Percentiles rank a stretch among this genome's conserved stretches.
Conservation (phyloP, 1,140 invertebrate species). For the Zaprionus camerounensis region DNA sequence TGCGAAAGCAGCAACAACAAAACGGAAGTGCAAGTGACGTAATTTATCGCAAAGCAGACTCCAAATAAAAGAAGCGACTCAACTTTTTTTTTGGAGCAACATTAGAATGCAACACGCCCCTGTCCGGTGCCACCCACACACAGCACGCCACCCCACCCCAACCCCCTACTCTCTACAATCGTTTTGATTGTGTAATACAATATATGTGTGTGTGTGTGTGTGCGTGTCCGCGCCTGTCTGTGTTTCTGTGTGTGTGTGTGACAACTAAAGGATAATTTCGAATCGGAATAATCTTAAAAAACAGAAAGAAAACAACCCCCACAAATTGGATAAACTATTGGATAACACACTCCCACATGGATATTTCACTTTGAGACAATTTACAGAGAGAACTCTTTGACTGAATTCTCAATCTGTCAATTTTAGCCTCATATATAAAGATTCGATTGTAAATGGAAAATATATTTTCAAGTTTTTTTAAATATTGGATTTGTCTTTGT, state of each 20-base stretch:
- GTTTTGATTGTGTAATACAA: constrained; percentile 63
- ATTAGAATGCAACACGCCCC: constrained; percentile 15
- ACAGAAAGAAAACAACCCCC: neutral
- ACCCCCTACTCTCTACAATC: constrained; percentile 13
- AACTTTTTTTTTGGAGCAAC: neutral
- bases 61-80: constrained; percentile 34
- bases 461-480: no score
- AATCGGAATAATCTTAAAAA: constrained; percentile 23
- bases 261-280: constrained; percentile 21
- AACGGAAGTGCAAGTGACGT: constrained; percentile 82
- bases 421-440: neutral
- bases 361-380: constrained; percentile 23
- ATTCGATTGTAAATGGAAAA: no score
- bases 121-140: neutral
- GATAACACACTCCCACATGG: constrained; percentile 46
- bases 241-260: constrained; percentile 22
- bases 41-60: constrained; percentile 64
- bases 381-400: neutral
- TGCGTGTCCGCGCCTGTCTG: constrained; percentile 17
- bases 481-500: no score
- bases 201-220: constrained; percentile 38
- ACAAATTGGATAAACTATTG: constrained; percentile 69
- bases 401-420: neutral
- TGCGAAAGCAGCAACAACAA: constrained; percentile 44
- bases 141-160: neutral